phyloP scores from a whole-genome alignment of 2,797 vertebrate genomes.

The Hippopotamyrus pictus region DNA sequence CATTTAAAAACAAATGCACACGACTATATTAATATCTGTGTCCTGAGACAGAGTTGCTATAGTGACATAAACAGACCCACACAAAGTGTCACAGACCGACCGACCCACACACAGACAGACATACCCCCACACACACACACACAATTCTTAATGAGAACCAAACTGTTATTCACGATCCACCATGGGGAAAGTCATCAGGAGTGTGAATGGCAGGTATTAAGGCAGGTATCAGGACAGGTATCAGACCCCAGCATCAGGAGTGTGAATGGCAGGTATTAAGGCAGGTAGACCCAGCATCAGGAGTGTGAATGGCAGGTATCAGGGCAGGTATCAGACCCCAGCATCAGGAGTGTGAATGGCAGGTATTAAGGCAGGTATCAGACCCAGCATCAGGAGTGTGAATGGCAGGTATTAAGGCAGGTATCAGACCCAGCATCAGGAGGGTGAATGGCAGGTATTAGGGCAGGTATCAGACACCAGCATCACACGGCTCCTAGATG shows the following conservation, averaged over 20 bases:
- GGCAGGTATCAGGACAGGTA: background rate
- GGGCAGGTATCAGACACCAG: background rate
- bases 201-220: no score
- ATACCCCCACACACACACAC: background rate
- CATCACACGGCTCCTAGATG: background rate
- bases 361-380: background rate
- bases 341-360: background rate
- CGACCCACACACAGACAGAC: background rate
- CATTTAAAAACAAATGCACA: background rate
- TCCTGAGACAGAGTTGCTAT: background rate
- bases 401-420: no score
- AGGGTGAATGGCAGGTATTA: background rate
- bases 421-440: background rate
- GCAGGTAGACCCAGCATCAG: background rate
- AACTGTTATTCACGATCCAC: background rate
- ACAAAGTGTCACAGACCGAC: background rate
- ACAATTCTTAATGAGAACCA: background rate
- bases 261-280: no score
- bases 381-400: background rate
- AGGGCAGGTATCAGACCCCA: background rate
- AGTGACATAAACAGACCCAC: background rate
- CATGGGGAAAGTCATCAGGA: background rate
- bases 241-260: background rate
- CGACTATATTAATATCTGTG: background rate
- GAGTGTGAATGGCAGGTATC: no score